A percentile compares a stretch with the other conserved stretches of the same genome.
phyloP scores from a whole-genome alignment of 2,113 vertebrate genomes.

The Caranx melampygus region DNA sequence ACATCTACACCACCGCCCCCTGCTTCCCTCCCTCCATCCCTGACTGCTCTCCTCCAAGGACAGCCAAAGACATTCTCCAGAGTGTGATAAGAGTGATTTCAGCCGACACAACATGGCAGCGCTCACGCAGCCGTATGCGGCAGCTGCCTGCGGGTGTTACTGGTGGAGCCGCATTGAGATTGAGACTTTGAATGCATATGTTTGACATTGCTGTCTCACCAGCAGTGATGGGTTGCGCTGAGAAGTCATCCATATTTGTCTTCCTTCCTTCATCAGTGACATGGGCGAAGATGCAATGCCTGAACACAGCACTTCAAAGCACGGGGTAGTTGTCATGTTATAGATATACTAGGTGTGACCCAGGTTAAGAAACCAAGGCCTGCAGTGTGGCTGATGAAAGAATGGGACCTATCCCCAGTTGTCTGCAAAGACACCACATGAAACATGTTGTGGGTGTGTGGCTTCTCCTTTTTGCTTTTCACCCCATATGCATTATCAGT shows the following conservation, averaged over 20 bases:
- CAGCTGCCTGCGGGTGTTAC: conserved; percentile 32
- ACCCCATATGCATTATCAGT: neutral
- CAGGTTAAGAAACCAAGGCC: conserved; percentile 20
- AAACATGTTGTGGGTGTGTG: neutral
- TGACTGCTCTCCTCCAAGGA: conserved; percentile 81
- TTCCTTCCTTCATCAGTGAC: conserved; percentile 50
- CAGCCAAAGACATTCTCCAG: conserved; percentile 81
- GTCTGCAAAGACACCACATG: neutral
- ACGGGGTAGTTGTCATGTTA: conserved; percentile 44
- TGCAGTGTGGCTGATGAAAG: conserved; percentile 28
- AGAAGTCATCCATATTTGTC: conserved; percentile 53
- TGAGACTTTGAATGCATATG: conserved; percentile 66
- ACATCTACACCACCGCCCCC: conserved; percentile 43
- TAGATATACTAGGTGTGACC: conserved; percentile 40
- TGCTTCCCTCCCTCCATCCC: conserved; percentile 64
- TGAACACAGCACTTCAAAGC: neutral
- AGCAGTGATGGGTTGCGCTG: conserved; percentile 15
- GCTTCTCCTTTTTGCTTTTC: conserved; percentile 2
- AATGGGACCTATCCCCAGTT: neutral
- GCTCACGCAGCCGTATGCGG: neutral
- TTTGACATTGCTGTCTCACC: conserved; percentile 54
- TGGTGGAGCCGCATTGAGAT: conserved; percentile 57
- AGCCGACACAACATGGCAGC: conserved; percentile 60
- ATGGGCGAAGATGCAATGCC: neutral
- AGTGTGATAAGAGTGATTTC: conserved; percentile 74